Conservation (phyloP, 2,113 vertebrate species). For the Perca schrenkii region DNA sequence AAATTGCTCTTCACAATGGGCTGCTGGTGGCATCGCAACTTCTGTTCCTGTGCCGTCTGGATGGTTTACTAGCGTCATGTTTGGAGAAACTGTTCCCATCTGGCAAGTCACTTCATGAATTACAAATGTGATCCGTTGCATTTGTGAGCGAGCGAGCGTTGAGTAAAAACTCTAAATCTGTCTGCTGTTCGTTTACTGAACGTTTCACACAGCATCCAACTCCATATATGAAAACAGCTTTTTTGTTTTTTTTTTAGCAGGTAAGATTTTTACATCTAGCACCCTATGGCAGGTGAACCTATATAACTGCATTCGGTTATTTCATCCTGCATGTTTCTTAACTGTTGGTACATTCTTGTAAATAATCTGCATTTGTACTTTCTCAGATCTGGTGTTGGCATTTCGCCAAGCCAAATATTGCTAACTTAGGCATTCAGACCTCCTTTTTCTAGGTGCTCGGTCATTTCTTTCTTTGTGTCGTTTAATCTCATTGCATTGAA, state of each 20-base stretch:
- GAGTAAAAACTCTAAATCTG: conserved; percentile 49
- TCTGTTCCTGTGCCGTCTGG: conserved; percentile 19
- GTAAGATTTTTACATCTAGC: neutral
- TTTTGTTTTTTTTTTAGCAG: neutral
- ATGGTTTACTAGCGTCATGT: conserved; percentile 36
- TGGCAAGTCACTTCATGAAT: conserved; percentile 51
- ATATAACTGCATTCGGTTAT: neutral
- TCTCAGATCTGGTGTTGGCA: no score
- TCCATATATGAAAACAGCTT: neutral
- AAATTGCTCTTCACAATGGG: neutral
- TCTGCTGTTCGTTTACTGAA: conserved; percentile 18
- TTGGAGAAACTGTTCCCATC: conserved; percentile 52
- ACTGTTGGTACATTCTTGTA: neutral
- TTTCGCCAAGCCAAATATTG: neutral
- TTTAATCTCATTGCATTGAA: neutral
- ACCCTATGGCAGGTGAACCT: neutral
- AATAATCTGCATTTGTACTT: neutral
- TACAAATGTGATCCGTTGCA: conserved; percentile 45
- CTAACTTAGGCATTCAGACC: no score
- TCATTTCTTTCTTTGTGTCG: neutral
- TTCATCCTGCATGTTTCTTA: neutral
- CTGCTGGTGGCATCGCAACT: neutral
- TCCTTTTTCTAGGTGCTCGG: no score
- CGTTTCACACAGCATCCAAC: conserved; percentile 21
- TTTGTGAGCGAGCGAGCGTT: conserved; percentile 33